These are phyloP conservation scores for Arrhamphus sclerolepis DNA, from an alignment of 2,797 vertebrate species.

Conservation along the genomic window DNA sequence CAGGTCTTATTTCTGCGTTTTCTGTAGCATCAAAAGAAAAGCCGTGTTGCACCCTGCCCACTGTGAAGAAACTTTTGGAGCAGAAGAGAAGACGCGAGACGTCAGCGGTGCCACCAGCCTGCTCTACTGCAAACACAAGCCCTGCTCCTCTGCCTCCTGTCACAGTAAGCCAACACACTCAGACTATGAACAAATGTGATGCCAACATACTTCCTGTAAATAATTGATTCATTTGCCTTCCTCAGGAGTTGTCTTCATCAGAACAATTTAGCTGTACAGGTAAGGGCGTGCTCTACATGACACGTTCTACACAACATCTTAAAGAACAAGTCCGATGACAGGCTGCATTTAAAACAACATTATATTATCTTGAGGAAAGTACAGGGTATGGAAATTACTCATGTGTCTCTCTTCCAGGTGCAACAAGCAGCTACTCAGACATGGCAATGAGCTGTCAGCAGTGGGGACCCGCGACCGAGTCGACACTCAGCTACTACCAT, in stretches of 20 bases:
- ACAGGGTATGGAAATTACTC: background rate
- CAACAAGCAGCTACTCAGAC: conserved; percentile 71
- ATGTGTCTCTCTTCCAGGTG: conserved; percentile 55
- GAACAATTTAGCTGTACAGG: conserved; percentile 68
- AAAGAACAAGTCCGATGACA: conserved; percentile 1
- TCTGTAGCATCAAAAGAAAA: conserved; percentile 84
- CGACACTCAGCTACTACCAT: conserved; percentile 55
- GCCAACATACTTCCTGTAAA: background rate
- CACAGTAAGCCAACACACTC: conserved; percentile 69
- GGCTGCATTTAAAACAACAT: no score
- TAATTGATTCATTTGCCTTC: background rate
- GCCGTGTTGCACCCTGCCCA: conserved; percentile 87
- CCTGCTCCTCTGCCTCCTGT: conserved; percentile 56
- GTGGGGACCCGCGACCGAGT: conserved; percentile 57
- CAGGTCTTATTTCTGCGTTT: background rate
- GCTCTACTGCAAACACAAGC: conserved; percentile 60
- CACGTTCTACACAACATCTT: background rate
- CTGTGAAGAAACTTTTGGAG: conserved; percentile 91
- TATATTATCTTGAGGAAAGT: background rate
- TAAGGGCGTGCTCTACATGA: conserved; percentile 60
- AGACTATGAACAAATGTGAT: background rate
- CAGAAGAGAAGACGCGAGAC: conserved; percentile 87
- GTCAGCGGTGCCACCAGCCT: conserved; percentile 61
- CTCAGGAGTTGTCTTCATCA: conserved; percentile 61
- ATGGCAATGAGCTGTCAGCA: conserved; percentile 76